Conservation (phyloP, 2,113 vertebrate genomes). For the Sturnira hondurensis region DNA sequence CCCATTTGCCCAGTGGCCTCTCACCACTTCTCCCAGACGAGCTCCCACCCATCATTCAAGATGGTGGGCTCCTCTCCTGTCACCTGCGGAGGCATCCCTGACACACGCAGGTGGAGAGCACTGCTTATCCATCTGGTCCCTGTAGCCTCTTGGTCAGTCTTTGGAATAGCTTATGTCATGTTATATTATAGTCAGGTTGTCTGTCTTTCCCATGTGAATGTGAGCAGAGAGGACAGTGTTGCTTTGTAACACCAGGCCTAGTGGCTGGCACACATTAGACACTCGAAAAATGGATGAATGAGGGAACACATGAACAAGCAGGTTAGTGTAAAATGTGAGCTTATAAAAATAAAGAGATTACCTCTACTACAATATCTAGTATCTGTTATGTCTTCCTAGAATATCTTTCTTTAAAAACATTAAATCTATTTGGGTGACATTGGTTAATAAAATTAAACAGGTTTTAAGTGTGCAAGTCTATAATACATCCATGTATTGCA, state of each 20-base stretch:
- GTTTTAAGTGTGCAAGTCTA: background rate
- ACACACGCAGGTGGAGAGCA: background rate
- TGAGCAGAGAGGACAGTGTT: background rate
- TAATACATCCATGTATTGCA: background rate
- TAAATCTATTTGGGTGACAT: background rate
- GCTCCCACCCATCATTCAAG: background rate
- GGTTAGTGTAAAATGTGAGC: background rate
- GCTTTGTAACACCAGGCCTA: background rate
- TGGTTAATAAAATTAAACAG: background rate
- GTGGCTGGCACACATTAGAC: background rate
- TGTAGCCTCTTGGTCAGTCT: rapidly evolving
- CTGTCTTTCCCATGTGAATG: background rate
- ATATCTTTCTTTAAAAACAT: background rate
- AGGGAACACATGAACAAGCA: background rate
- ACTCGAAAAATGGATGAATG: background rate
- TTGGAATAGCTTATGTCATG: background rate
- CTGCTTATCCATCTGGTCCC: rapidly evolving
- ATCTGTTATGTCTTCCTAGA: background rate
- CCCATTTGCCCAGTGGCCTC: background rate
- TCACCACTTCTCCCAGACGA: background rate
- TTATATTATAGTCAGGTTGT: background rate
- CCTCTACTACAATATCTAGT: background rate
- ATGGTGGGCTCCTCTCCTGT: rapidly evolving
- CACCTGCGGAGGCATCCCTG: background rate
- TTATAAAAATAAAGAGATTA: background rate